phyloP scores from a whole-genome alignment of 2,113 vertebrate species.

The Pyrgilauda ruficollis region DNA sequence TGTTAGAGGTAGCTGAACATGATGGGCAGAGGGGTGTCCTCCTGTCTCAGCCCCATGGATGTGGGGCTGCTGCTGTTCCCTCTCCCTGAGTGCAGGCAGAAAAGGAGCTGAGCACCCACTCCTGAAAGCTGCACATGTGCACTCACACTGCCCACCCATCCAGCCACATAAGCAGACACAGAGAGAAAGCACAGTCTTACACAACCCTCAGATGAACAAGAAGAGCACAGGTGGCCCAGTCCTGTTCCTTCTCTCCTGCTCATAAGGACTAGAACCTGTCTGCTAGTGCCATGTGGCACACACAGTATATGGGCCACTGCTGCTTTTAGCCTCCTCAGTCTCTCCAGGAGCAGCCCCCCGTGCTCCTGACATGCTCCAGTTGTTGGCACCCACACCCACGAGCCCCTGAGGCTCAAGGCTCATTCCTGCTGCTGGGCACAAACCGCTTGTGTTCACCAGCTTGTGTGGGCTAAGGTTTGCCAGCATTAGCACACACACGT shows the following conservation, averaged over 20 bases:
- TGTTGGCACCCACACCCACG: accelerated
- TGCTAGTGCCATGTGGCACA: neutral
- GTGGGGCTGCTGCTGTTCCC: neutral
- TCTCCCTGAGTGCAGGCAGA: neutral
- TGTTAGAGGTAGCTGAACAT: neutral
- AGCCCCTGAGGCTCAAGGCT: neutral
- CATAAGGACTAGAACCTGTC: neutral
- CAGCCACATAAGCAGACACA: neutral
- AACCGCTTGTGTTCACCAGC: neutral
- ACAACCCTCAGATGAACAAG: neutral
- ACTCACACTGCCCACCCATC: neutral
- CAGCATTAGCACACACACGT: accelerated
- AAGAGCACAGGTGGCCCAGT: neutral
- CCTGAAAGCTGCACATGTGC: neutral
- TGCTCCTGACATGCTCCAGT: neutral
- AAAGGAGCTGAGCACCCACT: neutral
- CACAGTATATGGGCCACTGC: neutral
- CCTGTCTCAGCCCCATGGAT: neutral
- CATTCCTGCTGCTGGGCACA: neutral
- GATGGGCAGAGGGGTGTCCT: neutral
- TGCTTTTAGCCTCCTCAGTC: neutral
- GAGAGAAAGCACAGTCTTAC: neutral
- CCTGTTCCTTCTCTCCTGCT: neutral
- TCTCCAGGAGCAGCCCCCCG: neutral
- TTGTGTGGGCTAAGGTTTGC: neutral